phyloP scores from a whole-genome alignment of 2,888 invertebrate genomes.

The Drosophila picticornis region DNA sequence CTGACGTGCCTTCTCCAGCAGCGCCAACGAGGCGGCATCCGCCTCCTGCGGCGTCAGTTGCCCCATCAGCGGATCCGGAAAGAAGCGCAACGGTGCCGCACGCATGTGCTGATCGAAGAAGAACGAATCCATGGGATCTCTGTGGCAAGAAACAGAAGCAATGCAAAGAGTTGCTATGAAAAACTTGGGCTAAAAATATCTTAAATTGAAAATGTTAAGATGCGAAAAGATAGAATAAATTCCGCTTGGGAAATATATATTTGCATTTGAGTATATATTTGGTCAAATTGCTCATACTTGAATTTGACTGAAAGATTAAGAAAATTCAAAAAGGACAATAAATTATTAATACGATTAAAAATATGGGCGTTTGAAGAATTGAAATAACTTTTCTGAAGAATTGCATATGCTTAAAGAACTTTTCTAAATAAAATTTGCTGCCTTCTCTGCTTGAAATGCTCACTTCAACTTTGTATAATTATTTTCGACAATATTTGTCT shows the following conservation, averaged over 20 bases:
- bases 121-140: conserved; percentile 85
- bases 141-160: conserved; percentile 41
- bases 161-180: conserved; percentile 1
- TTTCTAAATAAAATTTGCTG: too few species aligned
- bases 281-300: background rate
- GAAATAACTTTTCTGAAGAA: background rate
- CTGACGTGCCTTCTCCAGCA: conserved; percentile 85
- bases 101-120: conserved; percentile 85
- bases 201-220: background rate
- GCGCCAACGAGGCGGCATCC: conserved; percentile 84
- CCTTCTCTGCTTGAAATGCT: background rate
- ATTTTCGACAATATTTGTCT: background rate
- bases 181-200: background rate
- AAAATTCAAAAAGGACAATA: background rate
- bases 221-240: background rate
- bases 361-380: background rate
- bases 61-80: conserved; percentile 85
- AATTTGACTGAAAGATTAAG: too few species aligned
- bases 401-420: too few species aligned
- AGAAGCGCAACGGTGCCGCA: conserved; percentile 84
- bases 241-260: background rate
- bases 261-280: background rate
- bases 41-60: conserved; percentile 85
- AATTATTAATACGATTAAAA: background rate
- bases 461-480: background rate